Conservation (phyloP, 2,113 vertebrate species). For the Hemicordylus capensis region DNA sequence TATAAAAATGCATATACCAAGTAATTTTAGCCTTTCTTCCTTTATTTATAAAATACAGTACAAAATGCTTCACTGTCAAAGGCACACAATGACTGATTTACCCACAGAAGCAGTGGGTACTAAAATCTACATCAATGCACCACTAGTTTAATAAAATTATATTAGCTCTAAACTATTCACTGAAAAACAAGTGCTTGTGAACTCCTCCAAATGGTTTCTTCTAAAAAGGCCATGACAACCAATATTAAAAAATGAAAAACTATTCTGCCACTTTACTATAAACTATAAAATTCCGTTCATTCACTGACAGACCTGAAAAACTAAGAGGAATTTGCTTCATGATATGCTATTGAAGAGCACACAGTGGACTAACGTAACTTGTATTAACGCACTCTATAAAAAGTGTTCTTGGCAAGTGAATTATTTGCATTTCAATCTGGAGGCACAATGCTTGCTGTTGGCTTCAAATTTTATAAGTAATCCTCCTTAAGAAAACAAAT, state of each 20-base stretch:
- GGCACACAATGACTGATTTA: conserved; percentile 19
- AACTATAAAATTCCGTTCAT: conserved; percentile 51
- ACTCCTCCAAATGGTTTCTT: conserved; percentile 53
- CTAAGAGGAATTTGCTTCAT: conserved; percentile 26
- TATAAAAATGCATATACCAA: background rate
- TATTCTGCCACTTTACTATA: conserved; percentile 57
- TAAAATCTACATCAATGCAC: conserved; percentile 38
- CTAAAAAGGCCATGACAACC: conserved; percentile 61
- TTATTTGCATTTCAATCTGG: conserved; percentile 2
- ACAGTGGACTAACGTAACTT: conserved; percentile 28
- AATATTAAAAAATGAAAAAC: conserved; percentile 56
- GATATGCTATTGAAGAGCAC: conserved; percentile 12
- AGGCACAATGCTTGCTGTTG: conserved; percentile 17
- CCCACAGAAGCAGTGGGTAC: conserved; percentile 25
- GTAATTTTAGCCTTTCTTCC: conserved; percentile 10
- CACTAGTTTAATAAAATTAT: conserved; percentile 46
- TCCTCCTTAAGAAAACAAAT: conserved; percentile 14
- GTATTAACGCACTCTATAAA: conserved; percentile 19
- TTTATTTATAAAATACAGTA: background rate
- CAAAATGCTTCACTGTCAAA: conserved; percentile 13
- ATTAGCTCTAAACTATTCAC: conserved; percentile 52
- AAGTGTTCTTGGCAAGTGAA: background rate
- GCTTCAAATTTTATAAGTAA: conserved; percentile 29
- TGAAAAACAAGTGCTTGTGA: conserved; percentile 63
- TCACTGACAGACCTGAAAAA: conserved; percentile 33